Conservation (phyloP, 1,140 invertebrate genomes). For the Myzus persicae region DNA sequence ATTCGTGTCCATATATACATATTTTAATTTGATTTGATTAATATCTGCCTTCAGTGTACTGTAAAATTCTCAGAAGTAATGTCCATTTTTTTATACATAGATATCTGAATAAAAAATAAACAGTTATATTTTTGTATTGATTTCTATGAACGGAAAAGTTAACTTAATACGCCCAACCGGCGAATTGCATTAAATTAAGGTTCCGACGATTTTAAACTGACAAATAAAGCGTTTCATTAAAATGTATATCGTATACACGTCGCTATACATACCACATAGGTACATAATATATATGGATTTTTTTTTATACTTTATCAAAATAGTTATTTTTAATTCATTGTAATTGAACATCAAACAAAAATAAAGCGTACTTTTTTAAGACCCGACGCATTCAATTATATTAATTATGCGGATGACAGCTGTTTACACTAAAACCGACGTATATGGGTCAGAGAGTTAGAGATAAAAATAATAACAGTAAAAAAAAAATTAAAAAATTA, state of each 20-base stretch:
- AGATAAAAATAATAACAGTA: conserved; percentile 25
- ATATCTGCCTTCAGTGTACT: background rate
- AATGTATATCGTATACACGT: background rate
- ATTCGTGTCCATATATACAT: background rate
- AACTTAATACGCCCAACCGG: background rate
- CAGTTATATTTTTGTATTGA: background rate
- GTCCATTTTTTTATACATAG: background rate
- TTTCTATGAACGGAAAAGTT: background rate
- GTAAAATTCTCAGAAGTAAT: background rate
- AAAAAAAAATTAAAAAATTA: background rate
- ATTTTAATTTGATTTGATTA: background rate
- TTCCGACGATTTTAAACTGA: background rate
- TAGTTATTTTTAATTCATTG: background rate
- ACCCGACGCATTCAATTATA: background rate
- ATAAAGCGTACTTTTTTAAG: background rate
- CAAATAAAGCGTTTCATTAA: background rate
- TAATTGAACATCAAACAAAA: background rate
- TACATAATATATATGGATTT: background rate
- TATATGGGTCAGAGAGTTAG: background rate
- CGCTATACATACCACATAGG: background rate
- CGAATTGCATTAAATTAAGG: background rate
- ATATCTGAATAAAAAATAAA: background rate
- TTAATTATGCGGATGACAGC: conserved; percentile 19
- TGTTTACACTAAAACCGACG: background rate
- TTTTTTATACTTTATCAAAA: background rate